A percentile compares a stretch with the other conserved stretches of the same genome.
Conservation (phyloP, 2,113 vertebrate genomes). For the Toxotes chatareus region DNA sequence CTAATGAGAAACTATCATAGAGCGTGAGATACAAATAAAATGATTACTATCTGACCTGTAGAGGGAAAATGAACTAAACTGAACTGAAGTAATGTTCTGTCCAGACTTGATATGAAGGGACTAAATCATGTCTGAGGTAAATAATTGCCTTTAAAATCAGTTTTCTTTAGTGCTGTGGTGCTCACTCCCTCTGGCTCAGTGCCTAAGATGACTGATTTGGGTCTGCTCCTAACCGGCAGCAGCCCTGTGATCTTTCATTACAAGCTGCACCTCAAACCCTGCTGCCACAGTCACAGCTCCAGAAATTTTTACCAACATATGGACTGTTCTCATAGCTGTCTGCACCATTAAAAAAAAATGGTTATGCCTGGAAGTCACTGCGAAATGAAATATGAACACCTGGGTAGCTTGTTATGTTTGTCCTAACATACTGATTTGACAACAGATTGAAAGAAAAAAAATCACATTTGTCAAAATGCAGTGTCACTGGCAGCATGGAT, state of each 20-base stretch:
- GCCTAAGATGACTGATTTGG: slow-evolving; percentile 53
- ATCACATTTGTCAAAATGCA: background rate
- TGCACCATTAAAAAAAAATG: slow-evolving; percentile 12
- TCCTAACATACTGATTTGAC: slow-evolving; percentile 12
- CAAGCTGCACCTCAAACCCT: slow-evolving; percentile 54
- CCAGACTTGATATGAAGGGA: background rate
- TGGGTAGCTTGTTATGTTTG: background rate
- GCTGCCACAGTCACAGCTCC: slow-evolving; percentile 21
- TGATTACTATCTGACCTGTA: background rate
- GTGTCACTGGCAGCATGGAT: background rate
- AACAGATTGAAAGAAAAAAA: background rate
- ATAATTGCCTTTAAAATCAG: slow-evolving; percentile 12
- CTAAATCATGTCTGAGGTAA: background rate
- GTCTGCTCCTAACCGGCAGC: slow-evolving; percentile 33
- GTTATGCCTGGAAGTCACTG: slow-evolving; percentile 3
- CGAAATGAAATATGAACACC: slow-evolving; percentile 29
- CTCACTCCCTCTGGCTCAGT: slow-evolving; percentile 23
- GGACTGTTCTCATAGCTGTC: slow-evolving; percentile 32
- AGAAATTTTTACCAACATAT: slow-evolving; percentile 31
- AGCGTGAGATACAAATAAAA: background rate
- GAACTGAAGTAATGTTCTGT: background rate
- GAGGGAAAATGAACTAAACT: background rate
- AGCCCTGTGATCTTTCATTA: slow-evolving; percentile 62
- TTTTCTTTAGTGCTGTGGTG: slow-evolving; percentile 1
- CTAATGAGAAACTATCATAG: background rate